These are phyloP conservation scores for Endotricha flammealis DNA, from an alignment of 2,888 invertebrate genomes.

Conservation along the genomic window DNA sequence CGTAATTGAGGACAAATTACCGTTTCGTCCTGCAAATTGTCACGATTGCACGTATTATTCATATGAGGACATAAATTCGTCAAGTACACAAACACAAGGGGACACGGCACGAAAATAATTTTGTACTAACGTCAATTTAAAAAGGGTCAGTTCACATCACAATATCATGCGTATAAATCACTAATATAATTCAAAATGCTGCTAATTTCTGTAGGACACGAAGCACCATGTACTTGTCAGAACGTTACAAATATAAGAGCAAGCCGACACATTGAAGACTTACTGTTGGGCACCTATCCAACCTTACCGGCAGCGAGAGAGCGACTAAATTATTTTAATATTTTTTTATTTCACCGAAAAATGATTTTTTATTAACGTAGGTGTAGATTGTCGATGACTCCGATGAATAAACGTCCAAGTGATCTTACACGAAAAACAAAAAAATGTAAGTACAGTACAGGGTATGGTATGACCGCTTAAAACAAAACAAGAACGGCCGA, in stretches of 20 bases:
- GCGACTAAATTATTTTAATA: no score
- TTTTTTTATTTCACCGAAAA: no score
- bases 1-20: constrained; percentile 57
- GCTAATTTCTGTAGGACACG: constrained; percentile 46
- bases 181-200: constrained; percentile 28
- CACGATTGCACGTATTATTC: constrained; percentile 36
- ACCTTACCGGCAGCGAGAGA: no score
- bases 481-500: no score
- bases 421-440: no score
- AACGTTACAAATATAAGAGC: constrained; percentile 27
- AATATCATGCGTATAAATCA: constrained; percentile 24
- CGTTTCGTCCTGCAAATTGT: constrained; percentile 46
- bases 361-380: no score
- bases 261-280: background rate
- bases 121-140: constrained; percentile 60
- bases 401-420: no score
- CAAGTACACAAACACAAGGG: constrained; percentile 49
- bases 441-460: no score
- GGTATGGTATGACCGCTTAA: no score
- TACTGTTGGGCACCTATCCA: background rate
- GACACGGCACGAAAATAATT: constrained; percentile 43
- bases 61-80: constrained; percentile 58
- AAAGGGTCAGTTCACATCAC: constrained; percentile 41
- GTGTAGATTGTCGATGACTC: no score
- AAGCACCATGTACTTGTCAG: constrained; percentile 53